These are phyloP conservation scores for Dasyprocta punctata DNA, from an alignment of 2,113 vertebrate genomes.

Conservation along the genomic window DNA sequence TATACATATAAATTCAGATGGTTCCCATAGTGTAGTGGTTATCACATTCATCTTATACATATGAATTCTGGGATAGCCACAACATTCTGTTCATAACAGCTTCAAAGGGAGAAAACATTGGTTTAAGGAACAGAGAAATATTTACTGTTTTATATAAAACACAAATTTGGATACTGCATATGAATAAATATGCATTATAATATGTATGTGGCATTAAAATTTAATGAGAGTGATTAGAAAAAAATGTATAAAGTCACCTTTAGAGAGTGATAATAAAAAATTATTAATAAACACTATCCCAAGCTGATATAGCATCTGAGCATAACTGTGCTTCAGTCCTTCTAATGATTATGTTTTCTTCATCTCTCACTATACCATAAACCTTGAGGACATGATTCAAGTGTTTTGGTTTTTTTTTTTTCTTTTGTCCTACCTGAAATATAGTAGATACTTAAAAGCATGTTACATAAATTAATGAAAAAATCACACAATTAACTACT, in stretches of 20 bases:
- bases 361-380: not conserved
- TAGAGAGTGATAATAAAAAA: not conserved
- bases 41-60: too few relatives aligned
- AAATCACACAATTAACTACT: not conserved
- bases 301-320: not conserved
- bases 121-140: not conserved
- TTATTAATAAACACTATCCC: not conserved
- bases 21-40: too few relatives aligned
- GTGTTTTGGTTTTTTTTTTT: not conserved
- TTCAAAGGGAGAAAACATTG: not conserved
- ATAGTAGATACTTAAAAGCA: not conserved
- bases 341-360: not conserved
- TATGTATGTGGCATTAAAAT: not conserved
- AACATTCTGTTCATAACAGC: not conserved
- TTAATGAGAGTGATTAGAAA: not conserved
- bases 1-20: too few relatives aligned
- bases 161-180: not conserved
- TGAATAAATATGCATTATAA: not conserved
- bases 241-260: not conserved
- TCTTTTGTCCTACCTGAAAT: not conserved
- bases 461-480: not conserved
- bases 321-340: not conserved
- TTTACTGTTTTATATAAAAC: not conserved
- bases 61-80: not conserved
- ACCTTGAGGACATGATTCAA: not conserved